These are phyloP conservation scores for Urechis unicinctus DNA, from an alignment of 2,888 invertebrate genomes.

Conservation along the genomic window DNA sequence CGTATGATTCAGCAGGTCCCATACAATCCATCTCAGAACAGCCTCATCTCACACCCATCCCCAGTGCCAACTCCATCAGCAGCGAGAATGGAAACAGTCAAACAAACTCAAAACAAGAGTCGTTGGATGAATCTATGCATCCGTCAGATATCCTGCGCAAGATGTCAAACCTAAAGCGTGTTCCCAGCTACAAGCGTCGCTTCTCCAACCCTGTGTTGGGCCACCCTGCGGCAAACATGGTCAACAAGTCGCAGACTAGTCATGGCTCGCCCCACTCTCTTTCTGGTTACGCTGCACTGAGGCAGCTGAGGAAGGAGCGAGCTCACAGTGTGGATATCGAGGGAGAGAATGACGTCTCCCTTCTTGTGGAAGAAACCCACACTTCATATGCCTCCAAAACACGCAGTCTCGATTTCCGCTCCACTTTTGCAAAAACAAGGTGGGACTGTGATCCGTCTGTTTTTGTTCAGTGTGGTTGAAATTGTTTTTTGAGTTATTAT, in stretches of 20 bases:
- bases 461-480: no score
- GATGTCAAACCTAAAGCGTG: conserved; percentile 36
- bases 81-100: no score
- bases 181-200: conserved; percentile 35
- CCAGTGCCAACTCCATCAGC: conserved; percentile 66
- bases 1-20: conserved; percentile 63
- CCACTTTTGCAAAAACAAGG: no score
- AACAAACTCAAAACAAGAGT: no score
- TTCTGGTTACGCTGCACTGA: conserved; percentile 46
- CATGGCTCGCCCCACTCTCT: conserved; percentile 44
- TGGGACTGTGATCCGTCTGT: no score
- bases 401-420: conserved; percentile 15
- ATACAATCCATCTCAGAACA: conserved; percentile 16
- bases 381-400: conserved; percentile 10
- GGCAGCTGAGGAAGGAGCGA: conserved; percentile 43
- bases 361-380: neutral
- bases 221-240: neutral
- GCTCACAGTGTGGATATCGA: conserved; percentile 19
- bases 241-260: conserved; percentile 30
- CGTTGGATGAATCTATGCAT: no score
- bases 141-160: conserved; percentile 39
- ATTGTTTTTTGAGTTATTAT: no score
- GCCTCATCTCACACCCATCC: conserved; percentile 72
- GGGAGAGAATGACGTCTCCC: conserved; percentile 5
- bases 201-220: conserved; percentile 24